phyloP scores from a whole-genome alignment of 2,113 vertebrate genomes.

The Brachypteracias leptosomus region DNA sequence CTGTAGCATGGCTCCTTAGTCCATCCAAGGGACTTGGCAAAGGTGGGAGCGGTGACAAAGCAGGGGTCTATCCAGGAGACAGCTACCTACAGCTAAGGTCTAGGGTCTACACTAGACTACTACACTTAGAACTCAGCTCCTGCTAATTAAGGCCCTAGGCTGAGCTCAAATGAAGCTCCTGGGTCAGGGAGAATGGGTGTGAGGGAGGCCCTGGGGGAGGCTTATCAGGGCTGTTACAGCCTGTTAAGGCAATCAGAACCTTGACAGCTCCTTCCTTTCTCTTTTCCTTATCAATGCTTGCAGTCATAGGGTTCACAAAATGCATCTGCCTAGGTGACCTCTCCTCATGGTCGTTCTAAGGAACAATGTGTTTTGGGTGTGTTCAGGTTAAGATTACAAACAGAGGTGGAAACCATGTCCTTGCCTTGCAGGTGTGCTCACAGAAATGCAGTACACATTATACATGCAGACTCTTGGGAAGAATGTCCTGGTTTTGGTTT shows the following conservation, averaged over 20 bases:
- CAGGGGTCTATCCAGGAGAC: background rate
- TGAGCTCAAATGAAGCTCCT: background rate
- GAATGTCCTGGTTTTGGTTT: background rate
- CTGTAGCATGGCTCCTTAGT: background rate
- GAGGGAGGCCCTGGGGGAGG: rapidly evolving
- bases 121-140: background rate
- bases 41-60: background rate
- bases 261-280: background rate
- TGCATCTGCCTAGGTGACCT: background rate
- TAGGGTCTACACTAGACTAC: background rate
- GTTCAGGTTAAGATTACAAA: background rate
- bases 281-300: background rate
- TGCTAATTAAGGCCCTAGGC: background rate
- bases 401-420: background rate
- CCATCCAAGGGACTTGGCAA: background rate
- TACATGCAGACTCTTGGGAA: rapidly evolving
- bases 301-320: background rate
- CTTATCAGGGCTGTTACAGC: background rate
- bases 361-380: background rate
- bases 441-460: background rate
- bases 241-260: background rate
- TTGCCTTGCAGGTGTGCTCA: background rate
- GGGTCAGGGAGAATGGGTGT: background rate
- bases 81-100: background rate
- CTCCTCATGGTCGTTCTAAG: background rate